A percentile compares a stretch with the other conserved stretches of the same genome.
Conservation (phyloP, 2,888 invertebrate genomes). For the Erpobdella octoculata region DNA sequence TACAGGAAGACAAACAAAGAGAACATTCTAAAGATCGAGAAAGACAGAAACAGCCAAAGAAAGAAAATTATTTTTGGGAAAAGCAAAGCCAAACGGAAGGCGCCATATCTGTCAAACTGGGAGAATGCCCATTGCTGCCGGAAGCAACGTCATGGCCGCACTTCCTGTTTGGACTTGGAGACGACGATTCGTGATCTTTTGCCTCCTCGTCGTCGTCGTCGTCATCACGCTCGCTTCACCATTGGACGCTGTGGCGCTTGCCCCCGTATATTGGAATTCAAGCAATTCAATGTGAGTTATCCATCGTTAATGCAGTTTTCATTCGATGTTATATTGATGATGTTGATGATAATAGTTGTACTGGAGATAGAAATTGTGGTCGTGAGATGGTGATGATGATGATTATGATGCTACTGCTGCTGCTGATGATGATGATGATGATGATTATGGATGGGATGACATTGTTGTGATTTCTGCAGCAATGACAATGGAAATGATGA, state of each 20-base stretch:
- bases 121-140: neutral
- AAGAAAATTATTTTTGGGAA: no score
- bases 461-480: no score
- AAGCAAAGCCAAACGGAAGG: neutral
- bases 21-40: no score
- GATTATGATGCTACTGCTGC: neutral
- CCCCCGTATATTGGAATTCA: conserved; percentile 1
- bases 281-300: neutral
- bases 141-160: neutral
- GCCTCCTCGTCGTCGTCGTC: conserved; percentile 1
- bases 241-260: neutral
- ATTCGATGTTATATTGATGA: no score
- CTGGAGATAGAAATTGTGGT: no score
- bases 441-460: neutral
- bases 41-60: no score
- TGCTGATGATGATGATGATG: neutral
- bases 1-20: no score
- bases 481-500: neutral
- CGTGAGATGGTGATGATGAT: neutral
- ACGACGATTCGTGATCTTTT: conserved; percentile 3
- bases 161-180: conserved; percentile 3
- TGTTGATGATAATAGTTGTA: neutral
- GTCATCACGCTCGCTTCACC: conserved; percentile 5
- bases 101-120: conserved; percentile 1
- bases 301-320: no score